Base-by-base conservation (phyloP, 30 jellyfish, hydroid and myxozoan species). In the Aurelia sp. region DNA sequence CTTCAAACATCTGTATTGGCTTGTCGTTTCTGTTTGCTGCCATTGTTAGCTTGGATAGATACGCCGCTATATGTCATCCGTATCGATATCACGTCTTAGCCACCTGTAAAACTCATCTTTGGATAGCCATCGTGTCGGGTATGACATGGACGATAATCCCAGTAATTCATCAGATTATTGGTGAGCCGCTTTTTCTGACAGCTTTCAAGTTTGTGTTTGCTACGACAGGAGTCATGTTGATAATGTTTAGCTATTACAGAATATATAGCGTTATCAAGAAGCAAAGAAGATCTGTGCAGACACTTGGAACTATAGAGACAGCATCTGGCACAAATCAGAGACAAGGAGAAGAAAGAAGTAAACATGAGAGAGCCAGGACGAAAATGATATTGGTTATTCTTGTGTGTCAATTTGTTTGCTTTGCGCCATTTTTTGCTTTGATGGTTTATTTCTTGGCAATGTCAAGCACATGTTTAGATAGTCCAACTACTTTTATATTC, bases 41-140 rank as follows among this genome's bases (percentile, higher is more conserved):
- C 11, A 6, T 64, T 3, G 37, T 64, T n/a, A 64, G 74, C 74
- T 13, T 64, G 10, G 74, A 64, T 21, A 18, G 74, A 64, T 64
- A 64, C 74, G 19, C 37, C 50, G 74, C 74, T 21, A 21, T 64
- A 17, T 64, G 74, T 64, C 53, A 64, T 21, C 74, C 74, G 10
- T 64, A 21, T 44, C 31, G 37, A 44, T 64, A 64, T 52, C 74
- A 64, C 37, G 74, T 44, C 74, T 21, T 21, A 64, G 74, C 74
- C 3, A 64, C 22, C 19, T 64, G 37, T 44, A 17, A 35, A 13
- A 64, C 31, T 17, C 74, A 64, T 21, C 37, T 64, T 18, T 6
- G 31, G 19, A 5, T 64, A 44, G 55, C 50, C 74, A 17, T 64
- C 18, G 11, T 21, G 37, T 17, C 37, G 6, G 74, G 74, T 44